A percentile compares a stretch with the other conserved stretches of the same genome.
Conservation (phyloP, 2,888 invertebrate genomes). For the Caenorhabditis sp. region DNA sequence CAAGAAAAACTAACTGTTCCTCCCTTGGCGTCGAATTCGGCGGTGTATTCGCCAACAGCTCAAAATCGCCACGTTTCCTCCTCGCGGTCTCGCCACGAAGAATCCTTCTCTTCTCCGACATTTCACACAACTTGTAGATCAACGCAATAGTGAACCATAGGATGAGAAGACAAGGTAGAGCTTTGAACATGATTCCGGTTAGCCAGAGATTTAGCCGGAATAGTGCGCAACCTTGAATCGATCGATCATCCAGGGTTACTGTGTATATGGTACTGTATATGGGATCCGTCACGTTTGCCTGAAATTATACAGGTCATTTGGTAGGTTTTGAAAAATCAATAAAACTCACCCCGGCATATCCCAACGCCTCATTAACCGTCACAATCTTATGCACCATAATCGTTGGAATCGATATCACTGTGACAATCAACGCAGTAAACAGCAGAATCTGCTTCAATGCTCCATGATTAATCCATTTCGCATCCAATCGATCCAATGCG, state of each 20-base stretch:
- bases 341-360: background rate
- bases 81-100: conserved; percentile 39
- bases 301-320: background rate
- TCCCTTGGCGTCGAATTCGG: conserved; percentile 22
- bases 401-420: conserved; percentile 65
- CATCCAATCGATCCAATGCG: conserved; percentile 54
- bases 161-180: conserved; percentile 56
- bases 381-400: conserved; percentile 68
- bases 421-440: conserved; percentile 56
- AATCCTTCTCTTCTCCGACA: conserved; percentile 53
- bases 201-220: conserved; percentile 69
- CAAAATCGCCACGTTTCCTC: conserved; percentile 3
- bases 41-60: conserved; percentile 25
- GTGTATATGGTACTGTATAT: conserved; percentile 36
- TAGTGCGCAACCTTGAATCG: conserved; percentile 59
- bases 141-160: conserved; percentile 60
- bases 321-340: too few relatives aligned
- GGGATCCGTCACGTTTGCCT: conserved; percentile 22
- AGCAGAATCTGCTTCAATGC: conserved; percentile 62
- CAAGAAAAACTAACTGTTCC: conserved; percentile 5
- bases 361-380: conserved; percentile 46
- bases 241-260: conserved; percentile 46
- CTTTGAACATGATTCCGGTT: conserved; percentile 69
- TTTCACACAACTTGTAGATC: conserved; percentile 57
- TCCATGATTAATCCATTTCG: conserved; percentile 59